phyloP scores from a whole-genome alignment of 1,140 invertebrate genomes.

The Drosophila lini region DNA sequence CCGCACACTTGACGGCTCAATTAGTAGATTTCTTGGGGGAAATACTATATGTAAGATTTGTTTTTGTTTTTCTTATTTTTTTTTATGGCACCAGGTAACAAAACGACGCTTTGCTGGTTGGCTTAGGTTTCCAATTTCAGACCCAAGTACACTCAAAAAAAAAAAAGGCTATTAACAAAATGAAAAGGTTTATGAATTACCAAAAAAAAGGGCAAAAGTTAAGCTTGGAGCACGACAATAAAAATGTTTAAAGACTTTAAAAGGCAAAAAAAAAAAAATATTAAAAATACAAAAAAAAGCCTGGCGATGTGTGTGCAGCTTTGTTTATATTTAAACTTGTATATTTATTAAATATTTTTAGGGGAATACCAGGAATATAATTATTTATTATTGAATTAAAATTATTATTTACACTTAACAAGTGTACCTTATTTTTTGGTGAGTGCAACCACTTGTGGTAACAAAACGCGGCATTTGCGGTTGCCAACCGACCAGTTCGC shows the following conservation, averaged over 20 bases:
- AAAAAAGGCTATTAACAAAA: not conserved
- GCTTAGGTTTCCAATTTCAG: conserved; percentile 13
- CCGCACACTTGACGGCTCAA: conserved; percentile 36
- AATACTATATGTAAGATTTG: not conserved
- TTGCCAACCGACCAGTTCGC: conserved; percentile 3
- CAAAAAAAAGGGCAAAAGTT: too few relatives aligned
- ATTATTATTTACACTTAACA: not conserved
- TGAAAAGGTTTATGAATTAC: too few relatives aligned
- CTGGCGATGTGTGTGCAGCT: too few relatives aligned
- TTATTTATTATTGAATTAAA: too few relatives aligned
- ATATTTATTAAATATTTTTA: too few relatives aligned
- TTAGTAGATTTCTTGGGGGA: conserved; percentile 16
- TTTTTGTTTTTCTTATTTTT: not conserved
- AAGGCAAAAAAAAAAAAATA: too few relatives aligned
- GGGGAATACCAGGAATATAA: not conserved
- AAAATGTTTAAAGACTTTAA: too few relatives aligned
- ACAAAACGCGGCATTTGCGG: conserved; percentile 7
- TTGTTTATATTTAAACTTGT: too few relatives aligned
- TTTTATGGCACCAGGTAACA: conserved; percentile 1
- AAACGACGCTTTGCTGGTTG: conserved; percentile 23
- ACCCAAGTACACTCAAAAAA: not conserved
- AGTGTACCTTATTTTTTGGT: not conserved
- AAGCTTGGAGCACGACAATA: too few relatives aligned
- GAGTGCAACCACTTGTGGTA: conserved; percentile 16
- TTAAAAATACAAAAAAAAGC: too few relatives aligned